Percentiles rank a stretch among this genome's conserved stretches.
These are phyloP conservation scores for Drusus annulatus DNA, from an alignment of 1,140 invertebrate species.

Conservation along the genomic window DNA sequence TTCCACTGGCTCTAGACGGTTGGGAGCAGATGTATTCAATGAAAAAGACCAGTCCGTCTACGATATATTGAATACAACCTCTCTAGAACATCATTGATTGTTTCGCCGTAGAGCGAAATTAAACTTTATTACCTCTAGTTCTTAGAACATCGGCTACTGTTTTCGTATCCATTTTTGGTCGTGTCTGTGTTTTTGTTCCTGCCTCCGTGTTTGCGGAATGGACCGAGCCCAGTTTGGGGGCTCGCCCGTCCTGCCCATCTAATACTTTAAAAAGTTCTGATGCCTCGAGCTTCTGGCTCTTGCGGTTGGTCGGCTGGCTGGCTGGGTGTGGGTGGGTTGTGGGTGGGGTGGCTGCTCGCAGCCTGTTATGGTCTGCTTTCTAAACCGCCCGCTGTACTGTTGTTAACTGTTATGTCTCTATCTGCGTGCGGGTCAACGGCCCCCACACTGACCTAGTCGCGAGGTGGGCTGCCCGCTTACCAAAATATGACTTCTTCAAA, in stretches of 20 bases:
- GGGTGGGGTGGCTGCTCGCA: conserved; percentile 12
- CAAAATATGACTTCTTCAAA: background rate
- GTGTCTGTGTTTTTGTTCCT: background rate
- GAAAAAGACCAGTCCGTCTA: no score
- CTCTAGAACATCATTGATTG: no score
- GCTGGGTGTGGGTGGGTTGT: background rate
- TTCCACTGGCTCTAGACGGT: no score
- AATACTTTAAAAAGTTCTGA: no score
- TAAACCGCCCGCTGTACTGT: conserved; percentile 45
- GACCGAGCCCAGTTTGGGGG: background rate
- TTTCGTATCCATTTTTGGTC: background rate
- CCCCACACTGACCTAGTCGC: conserved; percentile 27
- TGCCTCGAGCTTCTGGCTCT: background rate
- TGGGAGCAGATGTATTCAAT: no score
- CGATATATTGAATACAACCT: no score
- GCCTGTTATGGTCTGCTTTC: conserved; percentile 50
- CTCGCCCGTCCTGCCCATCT: background rate
- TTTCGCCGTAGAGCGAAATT: no score
- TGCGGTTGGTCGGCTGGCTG: background rate
- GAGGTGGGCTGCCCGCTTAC: conserved; percentile 14
- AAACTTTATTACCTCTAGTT: background rate
- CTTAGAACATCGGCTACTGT: background rate
- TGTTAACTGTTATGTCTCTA: conserved; percentile 43
- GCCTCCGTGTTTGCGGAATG: background rate
- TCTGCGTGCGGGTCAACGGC: conserved; percentile 33